phyloP scores from a whole-genome alignment of 2,797 vertebrate species.

The Esox masquinongy region DNA sequence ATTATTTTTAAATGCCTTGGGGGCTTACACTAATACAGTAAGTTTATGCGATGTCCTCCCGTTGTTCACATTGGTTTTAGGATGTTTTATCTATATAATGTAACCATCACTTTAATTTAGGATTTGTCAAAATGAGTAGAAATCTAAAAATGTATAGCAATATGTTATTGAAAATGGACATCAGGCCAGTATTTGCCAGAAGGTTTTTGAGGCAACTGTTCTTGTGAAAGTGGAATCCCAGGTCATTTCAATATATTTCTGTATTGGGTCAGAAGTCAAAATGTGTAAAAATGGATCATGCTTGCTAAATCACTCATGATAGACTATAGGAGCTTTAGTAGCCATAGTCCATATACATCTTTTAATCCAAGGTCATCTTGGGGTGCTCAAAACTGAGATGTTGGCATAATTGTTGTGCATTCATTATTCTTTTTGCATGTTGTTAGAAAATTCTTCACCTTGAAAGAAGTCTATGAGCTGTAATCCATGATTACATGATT shows the following conservation, averaged over 20 bases:
- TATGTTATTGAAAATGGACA: neutral
- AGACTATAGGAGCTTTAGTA: constrained; percentile 32
- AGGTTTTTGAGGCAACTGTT: neutral
- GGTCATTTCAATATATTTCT: constrained; percentile 15
- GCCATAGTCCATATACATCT: constrained; percentile 53
- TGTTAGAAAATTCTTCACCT: neutral
- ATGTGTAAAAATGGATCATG: constrained; percentile 48
- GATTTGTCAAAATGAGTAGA: neutral
- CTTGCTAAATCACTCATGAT: constrained; percentile 41
- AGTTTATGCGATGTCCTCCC: constrained; percentile 36
- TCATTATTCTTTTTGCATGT: constrained; percentile 43
- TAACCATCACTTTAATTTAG: neutral
- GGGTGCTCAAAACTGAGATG: constrained; percentile 46
- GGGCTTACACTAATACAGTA: constrained; percentile 46
- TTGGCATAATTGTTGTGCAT: constrained; percentile 58
- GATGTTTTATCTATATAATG: constrained; percentile 1
- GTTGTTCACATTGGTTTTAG: constrained; percentile 1
- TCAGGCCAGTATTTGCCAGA: neutral
- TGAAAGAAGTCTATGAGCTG: no score
- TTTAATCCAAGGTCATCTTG: constrained; percentile 58
- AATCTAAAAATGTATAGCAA: neutral
- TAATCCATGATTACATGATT: no score
- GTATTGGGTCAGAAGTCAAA: constrained; percentile 37
- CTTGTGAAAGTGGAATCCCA: neutral
- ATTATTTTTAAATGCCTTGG: constrained; percentile 64